Conservation (phyloP, 2,113 vertebrate species). For the Siniperca knerii region DNA sequence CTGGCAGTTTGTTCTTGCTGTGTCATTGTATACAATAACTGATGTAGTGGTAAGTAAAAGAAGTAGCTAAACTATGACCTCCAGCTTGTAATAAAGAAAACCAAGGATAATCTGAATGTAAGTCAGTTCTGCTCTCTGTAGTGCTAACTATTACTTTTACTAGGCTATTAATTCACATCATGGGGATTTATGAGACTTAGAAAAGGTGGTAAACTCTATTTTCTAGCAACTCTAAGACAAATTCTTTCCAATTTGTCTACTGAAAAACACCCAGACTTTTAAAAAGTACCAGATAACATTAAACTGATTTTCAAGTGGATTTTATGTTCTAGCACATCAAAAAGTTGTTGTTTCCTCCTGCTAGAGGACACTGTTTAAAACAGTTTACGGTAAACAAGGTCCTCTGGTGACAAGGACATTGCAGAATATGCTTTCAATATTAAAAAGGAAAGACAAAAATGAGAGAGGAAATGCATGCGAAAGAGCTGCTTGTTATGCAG, state of each 20-base stretch:
- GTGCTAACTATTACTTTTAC: not conserved
- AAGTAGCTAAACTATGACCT: not conserved
- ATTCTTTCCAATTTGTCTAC: not conserved
- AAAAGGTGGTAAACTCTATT: not conserved
- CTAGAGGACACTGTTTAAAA: slow-evolving; percentile 30
- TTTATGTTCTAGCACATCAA: not conserved
- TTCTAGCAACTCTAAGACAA: not conserved
- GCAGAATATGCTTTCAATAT: slow-evolving; percentile 34
- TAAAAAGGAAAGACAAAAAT: not conserved
- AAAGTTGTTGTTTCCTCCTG: slow-evolving; percentile 2
- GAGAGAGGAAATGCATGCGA: slow-evolving; percentile 5
- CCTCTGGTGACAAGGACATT: slow-evolving; percentile 46
- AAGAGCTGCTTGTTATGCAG: slow-evolving; percentile 39
- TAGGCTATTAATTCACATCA: not conserved
- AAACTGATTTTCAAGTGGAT: not conserved
- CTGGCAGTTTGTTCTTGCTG: slow-evolving; percentile 64
- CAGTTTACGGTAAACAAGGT: slow-evolving; percentile 11
- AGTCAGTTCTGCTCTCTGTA: not conserved
- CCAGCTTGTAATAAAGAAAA: not conserved
- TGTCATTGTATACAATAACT: slow-evolving; percentile 57
- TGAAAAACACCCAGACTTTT: not conserved
- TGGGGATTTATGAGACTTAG: not conserved
- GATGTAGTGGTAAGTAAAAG: slow-evolving; percentile 8
- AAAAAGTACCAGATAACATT: not conserved
- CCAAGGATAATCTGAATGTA: not conserved